phyloP scores from a whole-genome alignment of 2,888 invertebrate genomes.

The Rhaphigaster nebulosa region DNA sequence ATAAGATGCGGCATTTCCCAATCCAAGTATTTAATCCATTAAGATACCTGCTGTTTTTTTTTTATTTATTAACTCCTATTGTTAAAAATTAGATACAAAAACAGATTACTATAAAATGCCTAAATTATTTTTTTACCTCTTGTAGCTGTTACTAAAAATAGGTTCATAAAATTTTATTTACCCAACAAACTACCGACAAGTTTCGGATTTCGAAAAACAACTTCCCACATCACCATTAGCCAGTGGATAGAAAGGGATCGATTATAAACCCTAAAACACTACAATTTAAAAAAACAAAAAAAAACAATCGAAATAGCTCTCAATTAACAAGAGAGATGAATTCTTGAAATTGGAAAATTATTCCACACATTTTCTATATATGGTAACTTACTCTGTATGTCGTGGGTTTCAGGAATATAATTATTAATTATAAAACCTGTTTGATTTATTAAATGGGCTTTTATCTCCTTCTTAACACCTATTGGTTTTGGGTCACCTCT shows the following conservation, averaged over 20 bases:
- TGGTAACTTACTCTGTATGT: neutral
- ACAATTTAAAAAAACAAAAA: neutral
- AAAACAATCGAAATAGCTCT: neutral
- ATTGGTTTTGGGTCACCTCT: neutral
- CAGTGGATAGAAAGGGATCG: neutral
- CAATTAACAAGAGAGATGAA: neutral
- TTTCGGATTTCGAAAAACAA: neutral
- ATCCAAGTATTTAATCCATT: too few relatives aligned
- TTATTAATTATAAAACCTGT: neutral
- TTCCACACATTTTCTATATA: neutral
- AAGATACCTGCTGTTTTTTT: too few relatives aligned
- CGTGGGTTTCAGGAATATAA: neutral
- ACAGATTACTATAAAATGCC: neutral
- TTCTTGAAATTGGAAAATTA: neutral
- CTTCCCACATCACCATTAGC: neutral
- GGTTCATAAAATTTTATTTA: conserved; percentile 11
- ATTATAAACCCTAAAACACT: neutral
- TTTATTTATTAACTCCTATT: too few relatives aligned
- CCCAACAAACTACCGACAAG: neutral
- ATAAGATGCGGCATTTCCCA: too few relatives aligned
- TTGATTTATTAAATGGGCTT: neutral
- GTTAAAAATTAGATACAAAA: too few relatives aligned
- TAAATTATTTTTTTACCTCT: neutral
- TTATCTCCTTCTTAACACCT: neutral
- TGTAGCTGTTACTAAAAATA: neutral